A percentile compares a stretch with the other conserved stretches of the same genome.
Conservation (phyloP, 2,113 vertebrate species). For the Collichthys lucidus region DNA sequence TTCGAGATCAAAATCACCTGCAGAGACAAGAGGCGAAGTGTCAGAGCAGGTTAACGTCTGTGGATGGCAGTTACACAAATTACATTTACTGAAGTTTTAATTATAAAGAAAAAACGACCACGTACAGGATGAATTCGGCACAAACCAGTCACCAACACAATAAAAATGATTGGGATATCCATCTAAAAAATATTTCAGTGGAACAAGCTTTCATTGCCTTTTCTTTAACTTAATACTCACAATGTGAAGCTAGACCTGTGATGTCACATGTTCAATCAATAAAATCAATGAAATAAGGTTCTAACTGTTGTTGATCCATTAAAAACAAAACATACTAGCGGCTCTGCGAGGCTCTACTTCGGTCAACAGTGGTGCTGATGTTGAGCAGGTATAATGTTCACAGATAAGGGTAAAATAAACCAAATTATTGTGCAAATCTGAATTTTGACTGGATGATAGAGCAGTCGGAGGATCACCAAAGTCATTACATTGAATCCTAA, state of each 20-base stretch:
- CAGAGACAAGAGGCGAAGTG: slow-evolving; percentile 30
- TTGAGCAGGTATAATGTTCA: too few species aligned
- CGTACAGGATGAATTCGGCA: not conserved
- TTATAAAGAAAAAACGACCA: not conserved
- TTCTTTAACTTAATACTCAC: not conserved
- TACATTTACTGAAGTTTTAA: not conserved
- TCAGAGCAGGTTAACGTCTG: slow-evolving; percentile 42
- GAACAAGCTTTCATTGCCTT: not conserved
- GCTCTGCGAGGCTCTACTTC: not conserved
- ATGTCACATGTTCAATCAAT: not conserved
- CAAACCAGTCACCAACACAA: not conserved
- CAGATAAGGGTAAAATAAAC: too few species aligned
- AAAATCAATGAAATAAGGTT: not conserved
- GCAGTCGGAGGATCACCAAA: too few species aligned
- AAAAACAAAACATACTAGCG: not conserved
- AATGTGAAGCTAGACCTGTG: not conserved
- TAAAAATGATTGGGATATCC: too few species aligned
- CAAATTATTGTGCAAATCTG: too few species aligned
- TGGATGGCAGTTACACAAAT: not conserved
- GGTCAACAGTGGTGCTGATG: too few species aligned
- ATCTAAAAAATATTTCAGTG: not conserved
- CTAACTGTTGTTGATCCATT: not conserved
- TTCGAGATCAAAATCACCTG: slow-evolving; percentile 90
- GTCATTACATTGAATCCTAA: too few species aligned
- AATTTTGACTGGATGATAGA: not conserved